Evolutionary conservation across 2,113 vertebrate genomes (phyloP).

Genomic region (Oncorhynchus clarkii): DNA sequence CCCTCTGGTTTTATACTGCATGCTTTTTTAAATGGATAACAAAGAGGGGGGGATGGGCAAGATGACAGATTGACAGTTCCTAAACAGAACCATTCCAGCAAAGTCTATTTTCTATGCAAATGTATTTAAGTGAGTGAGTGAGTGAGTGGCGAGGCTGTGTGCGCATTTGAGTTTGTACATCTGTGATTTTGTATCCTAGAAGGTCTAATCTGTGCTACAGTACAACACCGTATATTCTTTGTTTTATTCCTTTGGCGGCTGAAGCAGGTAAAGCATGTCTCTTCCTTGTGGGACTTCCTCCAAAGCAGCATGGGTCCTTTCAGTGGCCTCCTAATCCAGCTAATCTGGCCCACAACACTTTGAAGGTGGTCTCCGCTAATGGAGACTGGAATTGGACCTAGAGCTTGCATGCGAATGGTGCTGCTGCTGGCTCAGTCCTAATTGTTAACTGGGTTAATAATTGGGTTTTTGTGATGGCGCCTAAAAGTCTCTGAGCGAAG

Average conservation of each 20-base stretch:
- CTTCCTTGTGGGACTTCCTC: constrained; percentile 86
- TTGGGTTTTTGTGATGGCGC: constrained; percentile 3
- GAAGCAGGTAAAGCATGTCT: constrained; percentile 81
- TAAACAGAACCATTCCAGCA: constrained; percentile 20
- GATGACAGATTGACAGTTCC: neutral
- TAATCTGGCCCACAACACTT: constrained; percentile 93
- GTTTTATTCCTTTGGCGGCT: constrained; percentile 47
- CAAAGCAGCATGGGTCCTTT: constrained; percentile 87
- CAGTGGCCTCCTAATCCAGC: constrained; percentile 79
- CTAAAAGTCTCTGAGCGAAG: no score
- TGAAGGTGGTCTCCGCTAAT: constrained; percentile 85
- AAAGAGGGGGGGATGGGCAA: neutral
- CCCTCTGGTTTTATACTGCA: constrained; percentile 37
- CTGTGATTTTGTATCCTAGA: no score
- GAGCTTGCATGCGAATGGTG: constrained; percentile 14
- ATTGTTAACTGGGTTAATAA: constrained; percentile 17
- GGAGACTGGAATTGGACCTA: constrained; percentile 61
- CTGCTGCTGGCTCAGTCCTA: constrained; percentile 1
- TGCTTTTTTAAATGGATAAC: neutral
- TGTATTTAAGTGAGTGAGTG: constrained; percentile 7
- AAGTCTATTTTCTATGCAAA: neutral
- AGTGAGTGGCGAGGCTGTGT: constrained; percentile 2
- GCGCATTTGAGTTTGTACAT: neutral
- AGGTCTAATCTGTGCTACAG: constrained; percentile 13
- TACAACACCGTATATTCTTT: neutral